phyloP scores from a whole-genome alignment of 2,888 invertebrate genomes.

The Xylophagus ater region DNA sequence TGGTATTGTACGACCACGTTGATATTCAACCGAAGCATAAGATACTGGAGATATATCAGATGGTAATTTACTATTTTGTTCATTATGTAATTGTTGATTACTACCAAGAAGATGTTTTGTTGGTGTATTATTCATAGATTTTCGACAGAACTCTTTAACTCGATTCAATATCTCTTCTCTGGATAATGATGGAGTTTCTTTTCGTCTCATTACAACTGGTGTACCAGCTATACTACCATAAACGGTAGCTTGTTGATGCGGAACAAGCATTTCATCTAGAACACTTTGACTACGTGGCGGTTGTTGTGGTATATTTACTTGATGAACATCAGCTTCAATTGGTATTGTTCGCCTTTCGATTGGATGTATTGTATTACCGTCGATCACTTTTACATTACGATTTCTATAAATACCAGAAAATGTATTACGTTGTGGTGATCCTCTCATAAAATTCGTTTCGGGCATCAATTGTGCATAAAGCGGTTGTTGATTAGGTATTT shows the following conservation, averaged over 20 bases:
- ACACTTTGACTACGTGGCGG: slow-evolving; percentile 35
- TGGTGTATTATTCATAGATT: slow-evolving; percentile 33
- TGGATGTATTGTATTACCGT: slow-evolving; percentile 22
- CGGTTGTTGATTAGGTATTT: slow-evolving; percentile 12
- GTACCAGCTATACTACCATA: slow-evolving; percentile 20
- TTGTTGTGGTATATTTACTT: slow-evolving; percentile 11
- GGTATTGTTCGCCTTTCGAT: slow-evolving; percentile 5
- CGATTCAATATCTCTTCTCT: slow-evolving; percentile 35
- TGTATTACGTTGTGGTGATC: slow-evolving; percentile 33
- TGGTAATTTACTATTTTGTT: slow-evolving; percentile 18
- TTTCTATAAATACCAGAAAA: slow-evolving; percentile 28
- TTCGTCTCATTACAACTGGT: slow-evolving; percentile 19
- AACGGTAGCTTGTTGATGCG: slow-evolving; percentile 26
- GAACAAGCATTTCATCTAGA: slow-evolving; percentile 27
- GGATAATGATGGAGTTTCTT: slow-evolving; percentile 26
- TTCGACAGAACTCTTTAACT: slow-evolving; percentile 37
- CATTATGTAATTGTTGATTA: slow-evolving; percentile 24
- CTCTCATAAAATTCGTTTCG: slow-evolving; percentile 28
- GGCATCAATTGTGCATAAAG: slow-evolving; percentile 18
- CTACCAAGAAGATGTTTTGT: slow-evolving; percentile 18
- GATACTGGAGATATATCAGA: slow-evolving; percentile 35
- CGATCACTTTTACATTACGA: slow-evolving; percentile 28
- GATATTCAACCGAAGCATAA: slow-evolving; percentile 33
- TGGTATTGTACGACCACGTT: slow-evolving; percentile 9
- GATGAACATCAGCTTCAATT: slow-evolving; percentile 8